A percentile compares a stretch with the other conserved stretches of the same genome.
Evolutionary conservation across 2,113 vertebrate species (phyloP).

Genomic region (Genyomyrus donnyi): DNA sequence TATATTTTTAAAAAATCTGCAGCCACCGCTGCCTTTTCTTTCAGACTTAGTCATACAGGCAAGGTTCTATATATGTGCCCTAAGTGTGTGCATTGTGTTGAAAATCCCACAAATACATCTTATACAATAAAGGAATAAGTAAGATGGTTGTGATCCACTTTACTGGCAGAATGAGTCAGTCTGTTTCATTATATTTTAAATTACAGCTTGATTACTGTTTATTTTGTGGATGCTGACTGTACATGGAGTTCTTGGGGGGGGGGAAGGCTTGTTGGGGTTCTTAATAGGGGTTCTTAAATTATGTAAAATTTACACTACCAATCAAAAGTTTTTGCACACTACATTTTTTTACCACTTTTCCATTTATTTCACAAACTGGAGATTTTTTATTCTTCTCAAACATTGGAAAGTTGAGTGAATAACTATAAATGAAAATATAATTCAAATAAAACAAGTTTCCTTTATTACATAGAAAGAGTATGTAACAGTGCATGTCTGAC

Average conservation of each 20-base stretch:
- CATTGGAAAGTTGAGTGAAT: too few relatives aligned
- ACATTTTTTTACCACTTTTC: too few relatives aligned
- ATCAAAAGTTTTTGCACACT: too few relatives aligned
- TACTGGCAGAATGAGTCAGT: not conserved
- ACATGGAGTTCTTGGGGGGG: not conserved
- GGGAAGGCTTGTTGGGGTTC: not conserved
- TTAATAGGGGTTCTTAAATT: too few relatives aligned
- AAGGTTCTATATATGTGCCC: not conserved
- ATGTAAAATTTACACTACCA: too few relatives aligned
- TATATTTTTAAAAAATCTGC: not conserved
- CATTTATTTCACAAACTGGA: too few relatives aligned
- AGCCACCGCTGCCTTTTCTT: not conserved
- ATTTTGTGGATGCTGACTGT: not conserved
- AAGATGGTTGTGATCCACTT: not conserved
- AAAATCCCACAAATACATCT: not conserved
- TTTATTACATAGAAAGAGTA: too few relatives aligned
- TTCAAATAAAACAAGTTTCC: too few relatives aligned
- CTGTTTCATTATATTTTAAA: not conserved
- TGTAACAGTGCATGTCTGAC: too few relatives aligned
- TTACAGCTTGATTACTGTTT: not conserved
- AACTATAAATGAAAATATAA: too few relatives aligned
- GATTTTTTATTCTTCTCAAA: too few relatives aligned
- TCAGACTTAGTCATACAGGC: too few relatives aligned
- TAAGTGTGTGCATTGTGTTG: not conserved
- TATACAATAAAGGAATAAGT: not conserved